These are phyloP conservation scores for Cydia fagiglandana DNA, from an alignment of 1,140 invertebrate species.

Conservation along the genomic window DNA sequence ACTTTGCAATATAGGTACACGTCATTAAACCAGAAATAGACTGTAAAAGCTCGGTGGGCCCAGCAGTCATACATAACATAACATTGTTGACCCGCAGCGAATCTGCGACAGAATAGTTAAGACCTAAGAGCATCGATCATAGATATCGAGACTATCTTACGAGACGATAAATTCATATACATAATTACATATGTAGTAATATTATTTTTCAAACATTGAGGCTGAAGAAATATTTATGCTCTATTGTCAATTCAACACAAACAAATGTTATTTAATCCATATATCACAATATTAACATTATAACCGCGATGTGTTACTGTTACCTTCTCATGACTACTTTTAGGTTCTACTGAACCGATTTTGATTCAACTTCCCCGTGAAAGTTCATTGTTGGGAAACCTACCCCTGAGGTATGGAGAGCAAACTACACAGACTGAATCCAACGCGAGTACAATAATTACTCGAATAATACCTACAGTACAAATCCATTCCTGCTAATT, in stretches of 20 bases:
- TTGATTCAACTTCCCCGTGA: background rate
- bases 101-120: background rate
- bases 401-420: background rate
- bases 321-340: too few species aligned
- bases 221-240: background rate
- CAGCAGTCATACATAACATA: background rate
- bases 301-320: too few species aligned
- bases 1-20: background rate
- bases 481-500: background rate
- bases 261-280: too few species aligned
- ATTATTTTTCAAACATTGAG: background rate
- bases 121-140: background rate
- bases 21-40: background rate
- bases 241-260: too few species aligned
- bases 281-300: too few species aligned
- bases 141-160: background rate
- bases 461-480: background rate
- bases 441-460: background rate
- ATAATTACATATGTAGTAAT: too few species aligned
- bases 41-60: background rate
- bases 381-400: background rate
- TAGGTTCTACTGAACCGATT: too few species aligned
- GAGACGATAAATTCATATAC: too few species aligned
- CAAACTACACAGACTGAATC: background rate
- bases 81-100: background rate